A percentile compares a stretch with the other conserved stretches of the same genome.
These are phyloP conservation scores for Clivina fossor DNA, from an alignment of 2,888 invertebrate species.

Conservation along the genomic window DNA sequence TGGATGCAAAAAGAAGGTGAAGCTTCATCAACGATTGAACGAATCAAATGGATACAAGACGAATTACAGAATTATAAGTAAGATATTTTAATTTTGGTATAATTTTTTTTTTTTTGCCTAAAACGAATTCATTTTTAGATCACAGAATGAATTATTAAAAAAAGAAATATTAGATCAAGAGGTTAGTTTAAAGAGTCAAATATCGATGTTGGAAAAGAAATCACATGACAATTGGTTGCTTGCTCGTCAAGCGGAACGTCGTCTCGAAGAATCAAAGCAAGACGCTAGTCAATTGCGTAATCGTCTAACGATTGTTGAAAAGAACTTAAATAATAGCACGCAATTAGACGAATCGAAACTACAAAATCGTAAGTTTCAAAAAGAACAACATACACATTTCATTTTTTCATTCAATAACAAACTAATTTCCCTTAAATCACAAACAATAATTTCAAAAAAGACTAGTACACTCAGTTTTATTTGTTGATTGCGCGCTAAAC, in stretches of 20 bases:
- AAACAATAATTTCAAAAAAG: no score
- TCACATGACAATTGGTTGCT: conserved; percentile 86
- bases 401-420: no score
- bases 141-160: conserved; percentile 65
- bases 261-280: conserved; percentile 76
- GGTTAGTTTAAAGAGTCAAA: conserved; percentile 67
- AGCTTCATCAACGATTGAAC: conserved; percentile 76
- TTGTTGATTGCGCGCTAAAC: no score
- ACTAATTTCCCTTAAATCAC: no score
- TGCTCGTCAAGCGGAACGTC: conserved; percentile 78
- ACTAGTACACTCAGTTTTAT: no score
- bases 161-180: conserved; percentile 87
- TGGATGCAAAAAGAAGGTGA: conserved; percentile 82
- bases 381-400: no score
- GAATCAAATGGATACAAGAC: conserved; percentile 74
- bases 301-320: conserved; percentile 60
- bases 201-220: conserved; percentile 77
- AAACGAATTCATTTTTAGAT: conserved; percentile 52
- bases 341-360: conserved; percentile 53
- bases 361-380: conserved; percentile 58
- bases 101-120: neutral
- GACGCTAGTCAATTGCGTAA: conserved; percentile 69
- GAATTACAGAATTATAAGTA: conserved; percentile 80
- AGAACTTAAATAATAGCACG: conserved; percentile 51
- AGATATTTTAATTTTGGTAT: conserved; percentile 44